phyloP scores from a whole-genome alignment of 2,797 vertebrate genomes.

The Pseudotriccus pelzelni region DNA sequence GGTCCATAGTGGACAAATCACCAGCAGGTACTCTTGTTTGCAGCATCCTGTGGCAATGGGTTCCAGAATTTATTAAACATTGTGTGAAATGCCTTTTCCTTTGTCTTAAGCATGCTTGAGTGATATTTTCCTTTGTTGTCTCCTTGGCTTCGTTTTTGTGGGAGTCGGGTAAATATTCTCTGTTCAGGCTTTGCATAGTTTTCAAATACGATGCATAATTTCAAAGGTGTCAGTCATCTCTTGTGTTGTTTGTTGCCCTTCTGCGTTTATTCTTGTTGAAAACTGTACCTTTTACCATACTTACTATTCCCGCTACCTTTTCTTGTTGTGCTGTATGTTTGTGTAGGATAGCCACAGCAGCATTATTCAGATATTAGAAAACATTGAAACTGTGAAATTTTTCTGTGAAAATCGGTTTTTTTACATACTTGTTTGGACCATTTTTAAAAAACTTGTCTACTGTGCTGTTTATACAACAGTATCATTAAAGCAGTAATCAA shows the following conservation, averaged over 20 bases:
- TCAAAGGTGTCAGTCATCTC: background rate
- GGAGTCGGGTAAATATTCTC: background rate
- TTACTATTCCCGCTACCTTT: background rate
- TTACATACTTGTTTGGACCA: background rate
- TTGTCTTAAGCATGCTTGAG: background rate
- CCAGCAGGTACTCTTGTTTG: background rate
- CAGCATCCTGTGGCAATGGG: background rate
- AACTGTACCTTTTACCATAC: background rate
- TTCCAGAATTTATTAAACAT: background rate
- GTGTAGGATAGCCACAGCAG: background rate
- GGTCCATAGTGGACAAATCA: background rate
- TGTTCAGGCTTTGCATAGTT: background rate
- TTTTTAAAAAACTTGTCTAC: background rate
- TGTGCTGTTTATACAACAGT: background rate
- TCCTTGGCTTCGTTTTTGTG: background rate
- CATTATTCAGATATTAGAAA: background rate
- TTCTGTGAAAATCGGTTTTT: background rate
- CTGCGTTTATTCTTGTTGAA: background rate
- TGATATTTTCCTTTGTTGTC: background rate
- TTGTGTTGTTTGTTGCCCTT: background rate
- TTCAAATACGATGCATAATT: background rate
- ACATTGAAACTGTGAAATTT: background rate
- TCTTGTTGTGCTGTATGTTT: background rate
- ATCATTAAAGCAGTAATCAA: slow-evolving; percentile 58
- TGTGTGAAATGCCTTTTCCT: background rate